These are phyloP conservation scores for Zaprionus camerounensis DNA, from an alignment of 1,140 invertebrate genomes.

Conservation along the genomic window DNA sequence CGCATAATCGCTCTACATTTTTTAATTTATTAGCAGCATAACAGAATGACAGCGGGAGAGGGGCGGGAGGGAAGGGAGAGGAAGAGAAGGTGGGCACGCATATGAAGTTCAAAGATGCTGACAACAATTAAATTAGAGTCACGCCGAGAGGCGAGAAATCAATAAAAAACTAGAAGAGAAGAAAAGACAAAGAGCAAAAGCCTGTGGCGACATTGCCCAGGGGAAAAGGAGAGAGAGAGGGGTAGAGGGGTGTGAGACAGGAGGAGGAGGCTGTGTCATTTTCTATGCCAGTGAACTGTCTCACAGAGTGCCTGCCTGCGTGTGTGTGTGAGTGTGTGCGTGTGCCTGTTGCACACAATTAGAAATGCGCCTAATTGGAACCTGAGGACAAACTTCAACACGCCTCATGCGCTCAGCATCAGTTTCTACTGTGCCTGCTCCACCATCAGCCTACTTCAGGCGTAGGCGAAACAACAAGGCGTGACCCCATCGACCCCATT, in stretches of 20 bases:
- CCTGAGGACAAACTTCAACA: conserved; percentile 39
- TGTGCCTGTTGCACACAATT: conserved; percentile 48
- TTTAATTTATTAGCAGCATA: conserved; percentile 71
- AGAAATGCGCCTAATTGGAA: conserved; percentile 72
- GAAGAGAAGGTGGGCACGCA: not conserved
- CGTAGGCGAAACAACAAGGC: not conserved
- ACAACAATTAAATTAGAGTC: conserved; percentile 82
- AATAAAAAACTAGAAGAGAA: conserved; percentile 52
- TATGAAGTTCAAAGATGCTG: conserved; percentile 76
- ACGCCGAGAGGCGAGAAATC: conserved; percentile 59
- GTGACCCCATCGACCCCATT: conserved; percentile 16
- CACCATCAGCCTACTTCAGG: too few relatives aligned
- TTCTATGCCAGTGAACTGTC: conserved; percentile 72
- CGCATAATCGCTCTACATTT: conserved; percentile 76
- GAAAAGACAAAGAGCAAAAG: conserved; percentile 23
- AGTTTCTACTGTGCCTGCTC: too few relatives aligned
- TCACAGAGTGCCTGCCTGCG: conserved; percentile 33
- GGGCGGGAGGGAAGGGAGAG: not conserved
- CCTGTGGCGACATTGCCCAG: conserved; percentile 25
- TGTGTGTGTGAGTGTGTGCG: conserved; percentile 41
- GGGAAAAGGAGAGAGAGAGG: conserved; percentile 2
- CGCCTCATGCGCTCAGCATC: too few relatives aligned
- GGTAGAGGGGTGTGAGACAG: not conserved
- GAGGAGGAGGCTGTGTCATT: conserved; percentile 47
- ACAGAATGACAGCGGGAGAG: conserved; percentile 51